These are phyloP conservation scores for Epirrita christyi DNA, from an alignment of 2,888 invertebrate species.

Conservation along the genomic window DNA sequence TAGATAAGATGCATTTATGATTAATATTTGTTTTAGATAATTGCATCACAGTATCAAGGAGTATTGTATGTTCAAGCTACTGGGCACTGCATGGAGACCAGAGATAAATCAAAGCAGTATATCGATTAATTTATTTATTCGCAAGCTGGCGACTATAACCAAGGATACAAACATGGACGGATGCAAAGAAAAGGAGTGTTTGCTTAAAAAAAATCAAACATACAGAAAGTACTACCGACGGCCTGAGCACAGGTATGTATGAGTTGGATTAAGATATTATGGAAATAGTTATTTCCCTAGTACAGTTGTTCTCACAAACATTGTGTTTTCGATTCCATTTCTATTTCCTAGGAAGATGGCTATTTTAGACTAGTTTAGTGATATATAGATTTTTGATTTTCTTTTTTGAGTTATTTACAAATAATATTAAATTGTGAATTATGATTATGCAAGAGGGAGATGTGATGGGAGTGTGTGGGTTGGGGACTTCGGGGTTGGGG, in stretches of 20 bases:
- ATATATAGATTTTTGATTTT: no score
- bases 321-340: no score
- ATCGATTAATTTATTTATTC: constrained; percentile 35
- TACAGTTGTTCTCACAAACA: no score
- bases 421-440: no score
- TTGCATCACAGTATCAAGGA: constrained; percentile 12
- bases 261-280: no score
- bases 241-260: constrained; percentile 78
- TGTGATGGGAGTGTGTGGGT: no score
- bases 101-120: constrained; percentile 40
- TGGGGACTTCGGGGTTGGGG: no score
- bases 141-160: constrained; percentile 26
- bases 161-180: constrained; percentile 49
- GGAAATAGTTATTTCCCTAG: no score
- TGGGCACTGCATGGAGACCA: constrained; percentile 24
- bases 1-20: constrained; percentile 10
- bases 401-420: no score
- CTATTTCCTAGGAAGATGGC: no score
- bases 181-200: constrained; percentile 55
- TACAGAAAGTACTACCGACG: constrained; percentile 74
- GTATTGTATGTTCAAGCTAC: constrained; percentile 35
- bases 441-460: no score
- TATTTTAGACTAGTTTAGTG: no score
- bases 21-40: constrained; percentile 33
- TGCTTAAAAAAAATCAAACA: constrained; percentile 48